Conservation (phyloP, 2,113 vertebrate genomes). For the Athene cunicularia region DNA sequence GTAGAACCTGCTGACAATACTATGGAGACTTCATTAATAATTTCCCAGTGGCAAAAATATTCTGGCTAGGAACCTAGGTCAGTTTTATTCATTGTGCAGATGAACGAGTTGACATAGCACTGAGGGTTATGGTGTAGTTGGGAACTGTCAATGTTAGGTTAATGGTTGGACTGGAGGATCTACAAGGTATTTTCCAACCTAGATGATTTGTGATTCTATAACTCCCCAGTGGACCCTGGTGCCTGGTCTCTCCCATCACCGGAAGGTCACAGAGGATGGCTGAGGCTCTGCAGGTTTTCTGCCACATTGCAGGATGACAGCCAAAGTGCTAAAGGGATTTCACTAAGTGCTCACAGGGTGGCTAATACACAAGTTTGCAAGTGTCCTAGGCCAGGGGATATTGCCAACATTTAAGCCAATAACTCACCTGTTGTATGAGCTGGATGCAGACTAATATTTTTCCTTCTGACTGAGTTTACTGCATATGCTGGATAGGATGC, state of each 20-base stretch:
- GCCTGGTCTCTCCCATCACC: not conserved
- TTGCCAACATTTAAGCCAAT: not conserved
- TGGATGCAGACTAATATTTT: not conserved
- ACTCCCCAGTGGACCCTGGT: too few relatives aligned
- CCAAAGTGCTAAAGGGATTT: not conserved
- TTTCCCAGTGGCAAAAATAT: not conserved
- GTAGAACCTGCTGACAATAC: not conserved
- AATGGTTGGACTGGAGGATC: too few relatives aligned
- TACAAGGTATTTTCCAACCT: too few relatives aligned
- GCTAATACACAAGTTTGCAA: not conserved
- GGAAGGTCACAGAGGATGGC: not conserved
- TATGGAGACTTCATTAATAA: not conserved
- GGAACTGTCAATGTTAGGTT: too few relatives aligned
- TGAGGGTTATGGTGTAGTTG: too few relatives aligned
- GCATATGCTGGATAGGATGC: not conserved
- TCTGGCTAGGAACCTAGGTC: not conserved
- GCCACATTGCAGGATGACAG: rapidly evolving
- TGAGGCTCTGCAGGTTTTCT: not conserved
- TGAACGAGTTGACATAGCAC: not conserved
- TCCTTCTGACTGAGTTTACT: not conserved
- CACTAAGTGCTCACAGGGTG: not conserved
- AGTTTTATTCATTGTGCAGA: not conserved
- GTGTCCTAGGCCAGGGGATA: not conserved
- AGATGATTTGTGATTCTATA: too few relatives aligned
- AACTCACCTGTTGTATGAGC: not conserved